Base-by-base conservation (phyloP, 2,113 vertebrate genomes). In the Tapirus terrestris region DNA sequence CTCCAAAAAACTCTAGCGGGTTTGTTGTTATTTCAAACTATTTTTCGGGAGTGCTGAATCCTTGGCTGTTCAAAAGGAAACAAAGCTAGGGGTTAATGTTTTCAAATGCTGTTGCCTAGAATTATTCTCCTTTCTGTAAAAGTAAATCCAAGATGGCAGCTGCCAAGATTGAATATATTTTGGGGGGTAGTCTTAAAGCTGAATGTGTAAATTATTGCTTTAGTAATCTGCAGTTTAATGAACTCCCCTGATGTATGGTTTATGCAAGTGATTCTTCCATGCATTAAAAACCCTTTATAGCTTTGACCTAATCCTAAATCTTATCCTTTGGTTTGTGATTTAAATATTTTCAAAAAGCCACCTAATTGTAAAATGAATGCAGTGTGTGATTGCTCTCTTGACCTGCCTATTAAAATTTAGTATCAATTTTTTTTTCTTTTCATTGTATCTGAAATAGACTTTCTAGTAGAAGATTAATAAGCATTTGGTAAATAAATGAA, bases 61-160 rank as follows among this genome's bases (percentile, higher is more conserved):
- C 12, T 92, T 73, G 36, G 10, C 18, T 83, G 0, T 87, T 95
- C 95, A 79, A 96, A 81, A 84, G 39, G 87, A 90, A 95, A 95
- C 21, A 79, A 84, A 91, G 53, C 73, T 45, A 58, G 20, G n/a
- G 61, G 36, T 96, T 89, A 92, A 81, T 90, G 56, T 73, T 94
- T 98, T 89, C 85, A 93, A 93, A 84, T 91, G 29, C 85, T 58
- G 9, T 93, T 86, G n/a, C 77, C 63, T 81, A 58, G 67, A 95
- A 86, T 96, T 60, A 86, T 87, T 96, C 65, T 90, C 25, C 95
- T 45, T 96, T 92, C 82, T 89, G 21, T 63, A 89, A 95, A 89
- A 94, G 45, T 91, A 77, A 96, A 85, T 90, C 75, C 96, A 94
- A 94, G 70, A 95, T 97, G 97, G 97, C 87, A 93, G 70, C 72